Conservation (phyloP, 2,888 invertebrate species). For the Tetragonisca angustula region DNA sequence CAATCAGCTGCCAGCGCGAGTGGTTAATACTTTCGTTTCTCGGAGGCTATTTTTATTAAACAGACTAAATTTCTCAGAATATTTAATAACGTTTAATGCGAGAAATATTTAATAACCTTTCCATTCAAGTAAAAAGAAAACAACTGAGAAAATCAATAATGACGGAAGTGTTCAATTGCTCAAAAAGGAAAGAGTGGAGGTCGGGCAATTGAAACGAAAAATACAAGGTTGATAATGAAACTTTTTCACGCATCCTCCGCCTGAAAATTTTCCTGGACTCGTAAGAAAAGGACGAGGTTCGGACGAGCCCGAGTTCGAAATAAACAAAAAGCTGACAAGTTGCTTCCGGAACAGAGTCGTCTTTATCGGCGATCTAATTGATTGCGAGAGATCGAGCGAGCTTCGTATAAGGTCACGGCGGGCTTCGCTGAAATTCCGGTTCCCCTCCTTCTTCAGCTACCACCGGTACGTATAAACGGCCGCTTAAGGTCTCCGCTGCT, state of each 20-base stretch:
- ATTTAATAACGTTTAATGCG: too few relatives aligned
- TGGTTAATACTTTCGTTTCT: too few relatives aligned
- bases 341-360: constrained; percentile 57
- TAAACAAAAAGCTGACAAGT: constrained; percentile 58
- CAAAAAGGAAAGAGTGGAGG: too few relatives aligned
- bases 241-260: neutral
- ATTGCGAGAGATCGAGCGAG: constrained; percentile 50
- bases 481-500: constrained; percentile 47
- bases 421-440: constrained; percentile 54
- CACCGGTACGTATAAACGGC: constrained; percentile 54
- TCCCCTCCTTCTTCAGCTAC: constrained; percentile 40
- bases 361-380: constrained; percentile 61
- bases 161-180: too few relatives aligned
- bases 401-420: constrained; percentile 52
- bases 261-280: neutral
- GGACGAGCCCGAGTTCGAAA: neutral
- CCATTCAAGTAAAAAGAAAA: too few relatives aligned
- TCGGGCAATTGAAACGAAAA: neutral
- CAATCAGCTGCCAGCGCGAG: too few relatives aligned
- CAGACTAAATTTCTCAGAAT: too few relatives aligned
- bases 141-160: too few relatives aligned
- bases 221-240: neutral
- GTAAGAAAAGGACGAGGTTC: neutral
- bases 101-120: too few relatives aligned
- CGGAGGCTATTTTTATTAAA: too few relatives aligned